phyloP scores from a whole-genome alignment of 2,888 invertebrate genomes.

The Eledone cirrhosa region DNA sequence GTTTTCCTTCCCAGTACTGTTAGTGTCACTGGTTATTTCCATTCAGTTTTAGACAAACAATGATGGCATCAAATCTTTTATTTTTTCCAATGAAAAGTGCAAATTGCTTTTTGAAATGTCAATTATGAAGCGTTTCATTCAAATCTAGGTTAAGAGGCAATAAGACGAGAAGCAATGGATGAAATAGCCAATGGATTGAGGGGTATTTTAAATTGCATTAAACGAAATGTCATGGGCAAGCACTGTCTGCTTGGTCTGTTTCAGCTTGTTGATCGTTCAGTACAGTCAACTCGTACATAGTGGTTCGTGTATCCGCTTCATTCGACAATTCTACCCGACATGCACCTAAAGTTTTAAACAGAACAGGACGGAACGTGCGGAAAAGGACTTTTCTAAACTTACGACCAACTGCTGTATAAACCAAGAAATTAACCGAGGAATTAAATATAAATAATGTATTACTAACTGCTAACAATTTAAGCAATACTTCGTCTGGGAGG shows the following conservation, averaged over 20 bases:
- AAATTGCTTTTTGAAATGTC: no score
- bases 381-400: constrained; percentile 56
- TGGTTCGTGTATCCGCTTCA: constrained; percentile 31
- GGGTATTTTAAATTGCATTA: no score
- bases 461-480: constrained; percentile 57
- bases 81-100: no score
- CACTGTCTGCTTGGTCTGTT: background rate
- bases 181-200: no score
- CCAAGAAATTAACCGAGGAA: constrained; percentile 62
- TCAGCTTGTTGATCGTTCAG: constrained; percentile 32
- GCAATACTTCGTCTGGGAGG: constrained; percentile 45
- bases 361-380: constrained; percentile 46
- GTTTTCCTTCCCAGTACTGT: no score
- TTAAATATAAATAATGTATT: constrained; percentile 60
- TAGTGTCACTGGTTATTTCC: no score
- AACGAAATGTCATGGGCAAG: no score
- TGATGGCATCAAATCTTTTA: no score
- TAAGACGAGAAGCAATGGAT: no score
- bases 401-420: constrained; percentile 61
- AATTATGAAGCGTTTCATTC: no score
- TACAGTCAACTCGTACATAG: constrained; percentile 38
- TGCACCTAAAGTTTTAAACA: constrained; percentile 31
- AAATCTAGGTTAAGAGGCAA: no score
- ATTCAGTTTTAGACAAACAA: no score
- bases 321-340: constrained; percentile 36